Percentiles rank a stretch among this genome's conserved stretches.
Evolutionary conservation across 64 coral and sea anemone genomes (phyloP).

Genomic region (Stichodactyla mertensii): DNA sequence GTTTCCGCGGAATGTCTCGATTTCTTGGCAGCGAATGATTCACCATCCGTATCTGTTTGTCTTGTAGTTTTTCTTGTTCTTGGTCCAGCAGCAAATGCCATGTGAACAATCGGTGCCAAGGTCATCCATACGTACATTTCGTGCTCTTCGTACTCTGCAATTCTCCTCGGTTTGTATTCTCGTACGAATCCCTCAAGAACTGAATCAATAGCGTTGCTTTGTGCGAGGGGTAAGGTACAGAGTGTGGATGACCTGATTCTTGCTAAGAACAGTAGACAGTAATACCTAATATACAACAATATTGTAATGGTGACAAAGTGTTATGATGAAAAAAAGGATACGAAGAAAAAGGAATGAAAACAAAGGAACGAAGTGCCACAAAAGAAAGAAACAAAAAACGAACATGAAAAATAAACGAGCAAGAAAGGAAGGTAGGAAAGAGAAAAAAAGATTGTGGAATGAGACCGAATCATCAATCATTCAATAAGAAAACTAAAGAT

Average conservation of each 20-base stretch:
- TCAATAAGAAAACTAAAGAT: too few relatives aligned
- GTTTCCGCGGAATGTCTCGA: background rate
- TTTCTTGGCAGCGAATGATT: background rate
- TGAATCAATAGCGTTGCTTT: background rate
- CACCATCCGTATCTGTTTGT: background rate
- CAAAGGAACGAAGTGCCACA: too few relatives aligned
- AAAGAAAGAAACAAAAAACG: too few relatives aligned
- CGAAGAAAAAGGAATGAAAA: too few relatives aligned
- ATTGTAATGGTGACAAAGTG: background rate
- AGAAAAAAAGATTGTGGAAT: too few relatives aligned
- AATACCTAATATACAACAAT: background rate
- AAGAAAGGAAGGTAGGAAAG: too few relatives aligned
- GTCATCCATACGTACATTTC: slow-evolving; percentile 14
- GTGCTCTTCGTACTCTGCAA: background rate
- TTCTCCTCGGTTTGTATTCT: background rate
- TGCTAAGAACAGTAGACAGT: slow-evolving; percentile 7
- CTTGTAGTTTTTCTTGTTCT: background rate
- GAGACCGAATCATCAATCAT: too few relatives aligned
- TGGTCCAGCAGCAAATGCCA: background rate
- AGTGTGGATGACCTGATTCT: slow-evolving; percentile 12
- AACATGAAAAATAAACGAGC: too few relatives aligned
- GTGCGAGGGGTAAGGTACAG: background rate
- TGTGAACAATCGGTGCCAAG: slow-evolving; percentile 2
- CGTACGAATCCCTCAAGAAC: background rate
- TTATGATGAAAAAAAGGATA: too few relatives aligned